A percentile compares a stretch with the other conserved stretches of the same genome.
phyloP scores from a whole-genome alignment of 2,113 vertebrate genomes.

The Pelodiscus sinensis region DNA sequence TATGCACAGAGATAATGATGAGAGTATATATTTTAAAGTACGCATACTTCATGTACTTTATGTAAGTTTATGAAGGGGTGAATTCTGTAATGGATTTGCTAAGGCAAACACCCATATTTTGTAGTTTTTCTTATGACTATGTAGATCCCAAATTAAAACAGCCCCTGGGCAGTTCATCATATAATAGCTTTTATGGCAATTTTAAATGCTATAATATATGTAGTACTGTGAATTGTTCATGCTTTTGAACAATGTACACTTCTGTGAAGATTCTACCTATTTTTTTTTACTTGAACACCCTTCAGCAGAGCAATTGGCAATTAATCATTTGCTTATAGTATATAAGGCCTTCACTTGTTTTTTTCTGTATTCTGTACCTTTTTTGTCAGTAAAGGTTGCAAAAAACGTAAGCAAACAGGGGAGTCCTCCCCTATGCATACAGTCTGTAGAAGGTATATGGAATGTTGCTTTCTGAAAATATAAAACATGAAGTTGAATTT shows the following conservation, averaged over 20 bases:
- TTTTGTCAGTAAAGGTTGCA: background rate
- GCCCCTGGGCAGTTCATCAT: background rate
- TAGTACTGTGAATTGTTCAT: conserved; percentile 1
- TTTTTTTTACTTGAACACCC: background rate
- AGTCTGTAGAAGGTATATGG: background rate
- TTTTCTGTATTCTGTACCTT: background rate
- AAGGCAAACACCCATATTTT: background rate
- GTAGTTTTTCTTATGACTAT: background rate
- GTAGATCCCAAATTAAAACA: conserved; percentile 1
- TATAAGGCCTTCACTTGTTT: conserved; percentile 7
- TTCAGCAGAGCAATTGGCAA: background rate
- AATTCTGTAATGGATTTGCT: background rate
- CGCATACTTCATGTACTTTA: background rate
- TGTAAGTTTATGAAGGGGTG: background rate
- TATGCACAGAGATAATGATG: background rate
- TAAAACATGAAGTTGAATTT: conserved; percentile 20
- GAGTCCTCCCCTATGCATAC: background rate
- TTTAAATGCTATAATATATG: background rate
- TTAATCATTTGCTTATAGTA: background rate
- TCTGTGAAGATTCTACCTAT: background rate
- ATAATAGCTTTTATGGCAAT: background rate
- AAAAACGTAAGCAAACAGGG: conserved; percentile 1
- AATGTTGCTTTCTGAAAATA: conserved; percentile 12
- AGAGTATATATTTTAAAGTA: background rate
- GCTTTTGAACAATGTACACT: background rate